A percentile compares a stretch with the other conserved stretches of the same genome.
Conservation (phyloP, 2,797 vertebrate species). For the Lycodopsis pacificus region DNA sequence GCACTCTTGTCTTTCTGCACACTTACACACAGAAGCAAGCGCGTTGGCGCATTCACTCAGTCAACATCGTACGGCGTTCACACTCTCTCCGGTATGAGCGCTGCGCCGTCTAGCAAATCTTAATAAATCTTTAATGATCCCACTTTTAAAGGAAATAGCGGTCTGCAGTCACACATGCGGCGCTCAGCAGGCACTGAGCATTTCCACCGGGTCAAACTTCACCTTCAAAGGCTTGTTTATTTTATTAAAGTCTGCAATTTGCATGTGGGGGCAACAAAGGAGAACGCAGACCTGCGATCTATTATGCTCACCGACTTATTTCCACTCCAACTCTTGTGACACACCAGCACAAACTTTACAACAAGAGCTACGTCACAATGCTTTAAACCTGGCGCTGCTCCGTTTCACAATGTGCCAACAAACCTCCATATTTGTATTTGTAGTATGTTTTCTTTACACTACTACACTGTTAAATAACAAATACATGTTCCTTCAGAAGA, state of each 20-base stretch:
- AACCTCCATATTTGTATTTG: constrained; percentile 13
- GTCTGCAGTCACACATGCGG: constrained; percentile 63
- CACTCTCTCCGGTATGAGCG: constrained; percentile 44
- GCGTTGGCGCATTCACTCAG: constrained; percentile 46
- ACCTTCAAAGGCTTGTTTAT: constrained; percentile 81
- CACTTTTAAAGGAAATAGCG: constrained; percentile 71
- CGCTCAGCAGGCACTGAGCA: constrained; percentile 60
- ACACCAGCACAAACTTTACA: constrained; percentile 47
- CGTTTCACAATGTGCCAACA: constrained; percentile 35
- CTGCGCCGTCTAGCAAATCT: constrained; percentile 60
- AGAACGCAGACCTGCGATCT: constrained; percentile 64
- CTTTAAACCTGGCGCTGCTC: constrained; percentile 31
- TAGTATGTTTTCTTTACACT: constrained; percentile 2
- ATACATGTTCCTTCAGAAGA: constrained; percentile 13
- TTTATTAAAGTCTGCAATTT: constrained; percentile 71
- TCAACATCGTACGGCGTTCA: constrained; percentile 28
- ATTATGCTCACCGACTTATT: constrained; percentile 63
- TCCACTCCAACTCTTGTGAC: constrained; percentile 55
- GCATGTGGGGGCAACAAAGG: constrained; percentile 74
- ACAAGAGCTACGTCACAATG: constrained; percentile 41
- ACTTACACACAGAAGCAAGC: constrained; percentile 61
- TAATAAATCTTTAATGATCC: constrained; percentile 73
- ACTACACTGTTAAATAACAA: background rate
- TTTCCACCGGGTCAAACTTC: constrained; percentile 78
- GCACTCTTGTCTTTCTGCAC: constrained; percentile 55